Percentiles rank a stretch among this genome's conserved stretches.
phyloP scores from a whole-genome alignment of 2,888 invertebrate species.

The Ommatoiulus sabulosus region DNA sequence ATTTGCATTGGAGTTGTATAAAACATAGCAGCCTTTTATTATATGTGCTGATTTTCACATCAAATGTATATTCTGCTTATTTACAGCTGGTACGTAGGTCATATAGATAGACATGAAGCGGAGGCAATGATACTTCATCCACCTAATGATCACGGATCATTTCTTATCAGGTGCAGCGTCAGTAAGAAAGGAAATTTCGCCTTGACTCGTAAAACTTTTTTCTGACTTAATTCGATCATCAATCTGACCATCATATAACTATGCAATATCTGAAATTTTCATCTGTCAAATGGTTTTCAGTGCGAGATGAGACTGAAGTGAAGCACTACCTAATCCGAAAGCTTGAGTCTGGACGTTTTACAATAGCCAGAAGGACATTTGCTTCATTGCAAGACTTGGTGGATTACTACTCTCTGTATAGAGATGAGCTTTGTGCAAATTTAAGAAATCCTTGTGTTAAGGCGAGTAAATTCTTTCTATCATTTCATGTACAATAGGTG shows the following conservation, averaged over 20 bases:
- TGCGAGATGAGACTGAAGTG: slow-evolving; percentile 98
- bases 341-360: slow-evolving; percentile 12
- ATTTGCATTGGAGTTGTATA: too few species aligned
- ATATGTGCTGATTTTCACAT: too few species aligned
- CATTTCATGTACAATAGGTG: neutral
- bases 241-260: neutral
- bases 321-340: slow-evolving; percentile 97
- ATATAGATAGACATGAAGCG: neutral
- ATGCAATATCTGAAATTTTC: neutral
- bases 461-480: neutral
- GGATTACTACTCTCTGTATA: slow-evolving; percentile 96
- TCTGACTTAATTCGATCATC: neutral
- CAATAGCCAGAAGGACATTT: slow-evolving; percentile 11
- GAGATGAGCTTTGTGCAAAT: slow-evolving; percentile 98
- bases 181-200: slow-evolving; percentile 16
- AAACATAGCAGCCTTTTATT: too few species aligned
- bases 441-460: slow-evolving; percentile 71
- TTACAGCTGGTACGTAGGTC: slow-evolving; percentile 15
- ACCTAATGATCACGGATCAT: slow-evolving; percentile 99
- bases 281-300: slow-evolving; percentile 71
- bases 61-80: neutral
- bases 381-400: slow-evolving; percentile 86
- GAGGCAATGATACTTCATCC: slow-evolving; percentile 72
- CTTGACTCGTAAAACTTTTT: neutral
- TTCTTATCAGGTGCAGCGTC: slow-evolving; percentile 95